These are phyloP conservation scores for Drosophila mettleri DNA, from an alignment of 2,888 invertebrate species.

Conservation along the genomic window DNA sequence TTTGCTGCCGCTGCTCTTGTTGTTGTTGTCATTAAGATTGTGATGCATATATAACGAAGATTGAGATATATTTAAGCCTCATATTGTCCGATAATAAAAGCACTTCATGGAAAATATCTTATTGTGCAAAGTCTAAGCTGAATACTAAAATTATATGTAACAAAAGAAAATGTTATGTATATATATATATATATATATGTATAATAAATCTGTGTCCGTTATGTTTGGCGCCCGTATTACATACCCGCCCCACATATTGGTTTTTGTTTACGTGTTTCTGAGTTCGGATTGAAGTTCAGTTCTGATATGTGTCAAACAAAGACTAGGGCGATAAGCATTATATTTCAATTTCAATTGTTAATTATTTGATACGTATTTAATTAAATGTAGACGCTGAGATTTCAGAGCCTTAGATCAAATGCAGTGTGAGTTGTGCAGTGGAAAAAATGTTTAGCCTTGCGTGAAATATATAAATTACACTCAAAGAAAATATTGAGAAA, in stretches of 20 bases:
- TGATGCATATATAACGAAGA: slow-evolving; percentile 3
- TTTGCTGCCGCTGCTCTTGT: background rate
- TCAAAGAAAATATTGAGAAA: background rate
- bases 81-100: slow-evolving; percentile 14
- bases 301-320: slow-evolving; percentile 30
- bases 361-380: slow-evolving; percentile 26
- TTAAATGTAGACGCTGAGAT: slow-evolving; percentile 17
- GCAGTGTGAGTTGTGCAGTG: background rate
- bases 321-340: slow-evolving; percentile 33
- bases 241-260: slow-evolving; percentile 22
- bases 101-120: background rate
- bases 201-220: slow-evolving; percentile 1
- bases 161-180: slow-evolving; percentile 1
- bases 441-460: background rate
- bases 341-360: slow-evolving; percentile 22
- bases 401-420: slow-evolving; percentile 14
- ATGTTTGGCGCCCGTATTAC: slow-evolving; percentile 13
- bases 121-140: slow-evolving; percentile 14
- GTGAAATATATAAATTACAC: slow-evolving; percentile 7
- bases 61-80: slow-evolving; percentile 3
- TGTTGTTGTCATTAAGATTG: slow-evolving; percentile 11
- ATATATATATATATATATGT: background rate
- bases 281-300: slow-evolving; percentile 11
- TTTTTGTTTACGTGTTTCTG: slow-evolving; percentile 15
- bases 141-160: slow-evolving; percentile 3